These are phyloP conservation scores for Athalia rosae DNA, from an alignment of 2,888 invertebrate species.

Conservation along the genomic window DNA sequence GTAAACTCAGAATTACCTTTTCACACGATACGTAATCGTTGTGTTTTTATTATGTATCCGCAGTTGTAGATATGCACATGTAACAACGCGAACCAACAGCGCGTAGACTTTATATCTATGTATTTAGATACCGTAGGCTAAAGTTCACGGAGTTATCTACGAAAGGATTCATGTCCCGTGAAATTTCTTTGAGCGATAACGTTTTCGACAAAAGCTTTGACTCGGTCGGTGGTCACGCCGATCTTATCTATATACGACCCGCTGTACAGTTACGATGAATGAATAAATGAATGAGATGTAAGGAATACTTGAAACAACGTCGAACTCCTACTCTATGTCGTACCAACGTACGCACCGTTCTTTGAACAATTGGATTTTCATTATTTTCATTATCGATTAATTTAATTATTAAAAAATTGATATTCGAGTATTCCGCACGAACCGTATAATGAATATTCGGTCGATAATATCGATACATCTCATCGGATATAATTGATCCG, in stretches of 20 bases:
- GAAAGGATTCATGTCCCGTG: constrained; percentile 28
- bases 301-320: constrained; percentile 14
- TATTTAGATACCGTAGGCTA: not conserved
- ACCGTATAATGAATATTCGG: too few species aligned
- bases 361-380: too few species aligned
- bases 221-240: not conserved
- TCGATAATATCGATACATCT: too few species aligned
- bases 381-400: too few species aligned
- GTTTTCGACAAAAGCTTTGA: too few species aligned
- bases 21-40: not conserved
- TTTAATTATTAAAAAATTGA: too few species aligned
- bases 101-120: not conserved
- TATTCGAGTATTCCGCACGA: too few species aligned
- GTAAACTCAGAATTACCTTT: not conserved
- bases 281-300: not conserved
- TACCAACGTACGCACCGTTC: not conserved
- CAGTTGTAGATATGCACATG: too few species aligned
- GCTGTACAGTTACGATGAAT: not conserved
- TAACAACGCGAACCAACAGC: too few species aligned
- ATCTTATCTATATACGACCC: not conserved
- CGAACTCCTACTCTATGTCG: constrained; percentile 11
- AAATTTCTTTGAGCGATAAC: constrained; percentile 19
- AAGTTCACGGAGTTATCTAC: constrained; percentile 18
- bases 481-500: too few species aligned
- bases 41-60: too few species aligned